Percentiles rank a stretch among this genome's conserved stretches.
phyloP scores from a whole-genome alignment of 2,888 invertebrate genomes.

The Deilephila elpenor region DNA sequence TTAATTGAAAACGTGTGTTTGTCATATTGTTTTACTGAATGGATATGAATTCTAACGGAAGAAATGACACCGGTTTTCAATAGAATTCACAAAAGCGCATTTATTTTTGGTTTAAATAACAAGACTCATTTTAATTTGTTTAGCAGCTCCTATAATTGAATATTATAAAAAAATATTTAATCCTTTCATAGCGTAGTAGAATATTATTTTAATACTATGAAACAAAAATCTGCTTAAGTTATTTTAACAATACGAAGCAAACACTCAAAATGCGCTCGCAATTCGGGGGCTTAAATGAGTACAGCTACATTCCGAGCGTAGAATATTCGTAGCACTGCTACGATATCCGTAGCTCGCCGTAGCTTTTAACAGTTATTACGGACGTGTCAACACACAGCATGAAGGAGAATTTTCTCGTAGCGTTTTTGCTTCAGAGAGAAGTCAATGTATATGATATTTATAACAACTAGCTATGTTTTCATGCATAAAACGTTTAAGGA shows the following conservation, averaged over 20 bases:
- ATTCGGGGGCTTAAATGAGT: background rate
- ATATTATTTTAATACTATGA: background rate
- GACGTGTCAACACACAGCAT: conserved; percentile 11
- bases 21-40: too few species aligned
- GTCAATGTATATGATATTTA: background rate
- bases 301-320: background rate
- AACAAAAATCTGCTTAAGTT: background rate
- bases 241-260: conserved; percentile 1
- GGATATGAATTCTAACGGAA: too few species aligned
- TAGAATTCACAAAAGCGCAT: too few species aligned
- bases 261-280: background rate
- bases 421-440: background rate
- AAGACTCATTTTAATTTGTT: background rate
- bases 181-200: too few species aligned
- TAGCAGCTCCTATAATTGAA: too few species aligned
- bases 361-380: conserved; percentile 21
- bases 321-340: conserved; percentile 18
- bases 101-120: too few species aligned
- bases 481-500: background rate
- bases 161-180: too few species aligned
- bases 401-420: background rate
- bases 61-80: too few species aligned
- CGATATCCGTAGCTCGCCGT: conserved; percentile 17
- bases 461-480: background rate
- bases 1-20: too few species aligned